These are phyloP conservation scores for Cotesia glomerata DNA, from an alignment of 1,140 invertebrate species.

Conservation along the genomic window DNA sequence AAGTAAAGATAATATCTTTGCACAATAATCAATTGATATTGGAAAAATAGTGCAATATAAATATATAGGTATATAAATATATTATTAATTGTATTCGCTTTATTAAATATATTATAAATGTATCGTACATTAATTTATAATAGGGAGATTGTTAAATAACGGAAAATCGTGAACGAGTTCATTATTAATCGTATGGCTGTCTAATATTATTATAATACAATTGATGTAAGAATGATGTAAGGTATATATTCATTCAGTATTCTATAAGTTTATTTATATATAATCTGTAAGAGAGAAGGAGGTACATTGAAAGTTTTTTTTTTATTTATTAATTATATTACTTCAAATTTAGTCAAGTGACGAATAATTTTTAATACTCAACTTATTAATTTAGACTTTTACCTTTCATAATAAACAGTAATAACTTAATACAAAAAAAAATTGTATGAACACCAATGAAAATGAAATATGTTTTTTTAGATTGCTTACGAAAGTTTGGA, in stretches of 20 bases:
- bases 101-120: background rate
- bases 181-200: slow-evolving; percentile 40
- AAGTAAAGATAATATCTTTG: background rate
- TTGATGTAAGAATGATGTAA: slow-evolving; percentile 26
- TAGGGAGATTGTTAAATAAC: slow-evolving; percentile 40
- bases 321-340: no score
- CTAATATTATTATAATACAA: slow-evolving; percentile 37
- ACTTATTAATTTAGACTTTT: no score
- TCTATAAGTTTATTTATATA: background rate
- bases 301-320: no score
- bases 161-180: slow-evolving; percentile 31
- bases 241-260: slow-evolving; percentile 2
- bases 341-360: no score
- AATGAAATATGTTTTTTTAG: no score
- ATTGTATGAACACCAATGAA: no score
- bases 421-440: no score
- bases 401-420: no score
- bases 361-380: no score
- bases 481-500: no score
- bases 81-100: background rate
- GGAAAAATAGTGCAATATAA: slow-evolving; percentile 6
- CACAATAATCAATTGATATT: background rate
- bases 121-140: slow-evolving; percentile 34
- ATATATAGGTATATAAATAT: background rate
- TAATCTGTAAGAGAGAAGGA: no score